phyloP scores from a whole-genome alignment of 2,797 vertebrate species.

The Pantherophis vulpinus region DNA sequence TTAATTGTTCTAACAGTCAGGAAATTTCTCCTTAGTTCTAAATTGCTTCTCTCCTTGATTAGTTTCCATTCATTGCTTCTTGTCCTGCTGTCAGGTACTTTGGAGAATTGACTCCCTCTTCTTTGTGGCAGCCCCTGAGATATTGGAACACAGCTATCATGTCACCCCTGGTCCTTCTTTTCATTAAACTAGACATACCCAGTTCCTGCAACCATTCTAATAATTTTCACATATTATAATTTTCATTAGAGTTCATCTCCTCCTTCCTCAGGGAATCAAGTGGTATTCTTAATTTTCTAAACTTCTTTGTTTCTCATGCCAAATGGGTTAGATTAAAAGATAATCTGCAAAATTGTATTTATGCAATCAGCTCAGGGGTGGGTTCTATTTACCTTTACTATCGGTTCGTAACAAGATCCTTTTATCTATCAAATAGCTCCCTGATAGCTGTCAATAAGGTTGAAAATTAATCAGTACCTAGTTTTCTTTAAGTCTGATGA shows the following conservation, averaged over 20 bases:
- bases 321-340: not conserved
- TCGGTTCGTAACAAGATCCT: not conserved
- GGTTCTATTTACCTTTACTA: too few relatives aligned
- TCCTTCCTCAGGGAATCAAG: not conserved
- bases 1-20: too few relatives aligned
- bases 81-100: too few relatives aligned
- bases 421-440: not conserved
- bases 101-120: too few relatives aligned
- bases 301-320: not conserved
- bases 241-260: not conserved
- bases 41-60: too few relatives aligned
- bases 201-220: too few relatives aligned
- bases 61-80: too few relatives aligned
- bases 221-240: not conserved
- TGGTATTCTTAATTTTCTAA: not conserved
- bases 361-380: not conserved
- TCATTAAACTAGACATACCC: too few relatives aligned
- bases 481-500: not conserved
- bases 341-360: not conserved
- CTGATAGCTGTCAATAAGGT: not conserved
- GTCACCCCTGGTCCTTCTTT: too few relatives aligned
- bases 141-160: too few relatives aligned
- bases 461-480: not conserved
- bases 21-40: too few relatives aligned
- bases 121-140: too few relatives aligned